phyloP scores from a whole-genome alignment of 1,140 invertebrate species.

The Drosophila novamexicana region DNA sequence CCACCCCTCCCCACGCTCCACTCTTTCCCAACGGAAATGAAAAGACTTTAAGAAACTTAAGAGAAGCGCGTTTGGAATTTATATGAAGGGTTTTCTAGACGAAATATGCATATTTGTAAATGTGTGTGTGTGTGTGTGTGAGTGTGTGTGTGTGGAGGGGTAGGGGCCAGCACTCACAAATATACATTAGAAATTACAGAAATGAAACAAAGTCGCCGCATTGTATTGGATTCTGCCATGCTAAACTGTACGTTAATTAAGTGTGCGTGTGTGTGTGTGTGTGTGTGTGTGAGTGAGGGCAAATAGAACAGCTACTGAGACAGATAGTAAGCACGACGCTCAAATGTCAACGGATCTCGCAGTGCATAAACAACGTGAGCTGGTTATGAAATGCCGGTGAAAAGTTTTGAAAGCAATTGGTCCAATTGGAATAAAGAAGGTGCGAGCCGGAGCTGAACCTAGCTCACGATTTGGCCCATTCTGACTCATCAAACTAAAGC shows the following conservation, averaged over 20 bases:
- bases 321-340: constrained; percentile 13
- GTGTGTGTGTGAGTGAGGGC: constrained; percentile 9
- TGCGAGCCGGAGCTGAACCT: not conserved
- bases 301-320: constrained; percentile 52
- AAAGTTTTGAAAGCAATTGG: not conserved
- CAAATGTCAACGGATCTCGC: not conserved
- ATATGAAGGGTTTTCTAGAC: constrained; percentile 16
- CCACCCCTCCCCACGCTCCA: not conserved
- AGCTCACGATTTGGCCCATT: not conserved
- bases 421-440: not conserved
- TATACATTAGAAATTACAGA: constrained; percentile 6
- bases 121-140: not conserved
- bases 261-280: constrained; percentile 16
- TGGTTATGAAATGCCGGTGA: not conserved
- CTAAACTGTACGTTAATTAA: constrained; percentile 64
- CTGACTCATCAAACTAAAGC: not conserved
- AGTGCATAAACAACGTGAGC: not conserved
- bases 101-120: not conserved
- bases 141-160: not conserved
- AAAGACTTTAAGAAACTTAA: not conserved
- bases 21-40: not conserved
- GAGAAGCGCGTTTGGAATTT: constrained; percentile 13
- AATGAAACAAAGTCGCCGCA: constrained; percentile 48
- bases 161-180: not conserved
- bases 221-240: constrained; percentile 30